Base-by-base conservation (phyloP, 2,113 vertebrate species). In the Tragelaphus buxtoni region DNA sequence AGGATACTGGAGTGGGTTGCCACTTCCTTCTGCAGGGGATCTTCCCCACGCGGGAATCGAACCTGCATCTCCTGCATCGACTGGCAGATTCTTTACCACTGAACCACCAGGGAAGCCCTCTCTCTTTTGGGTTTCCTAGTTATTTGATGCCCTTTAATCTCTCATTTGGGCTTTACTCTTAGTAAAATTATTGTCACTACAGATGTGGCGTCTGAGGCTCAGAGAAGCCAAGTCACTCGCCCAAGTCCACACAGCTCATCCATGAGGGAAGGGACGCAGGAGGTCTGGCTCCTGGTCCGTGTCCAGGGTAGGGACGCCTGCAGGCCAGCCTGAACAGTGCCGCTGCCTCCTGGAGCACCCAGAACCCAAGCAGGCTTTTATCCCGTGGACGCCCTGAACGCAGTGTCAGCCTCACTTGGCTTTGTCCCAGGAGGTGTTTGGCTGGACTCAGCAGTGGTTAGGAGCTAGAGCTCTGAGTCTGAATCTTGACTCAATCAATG, bases 311-410 rank as follows among this genome's bases (percentile, higher is more conserved):
- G 84, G 47, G 17, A 35, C 1, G 42, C 28, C 9, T 8, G 20
- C 32, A 60, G n/a, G 45, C 63, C 63, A 28, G 18, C 32, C 74
- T 49, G 13, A 45, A 49, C 17, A 24, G 60, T 16, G 9, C 26
- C 2, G 4, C 24, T 32, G 24, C 39, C 4, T 63, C 61, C 42
- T 18, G 20, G 63, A 47, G 56, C 39, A 17, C 55, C 28, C 10
- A 45, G 51, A 60, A 82, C 16, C 17, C 61, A 55, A 30, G 77
- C 47, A n/a, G 82, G 11, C 51, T 45, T 87, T 17, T 3, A 81
- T 22, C 45, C 53, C 1, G 0, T 1, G 61, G 83, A 24, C 0
- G 3, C 39, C 60, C 87, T 28, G 35, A 53, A 32, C 1, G 8
- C n/a, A 35, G 49, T 0, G 42, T 35, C 32, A 4, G n/a, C 20